Base-by-base conservation (phyloP, 2,113 vertebrate genomes). In the Ranitomeya imitator region DNA sequence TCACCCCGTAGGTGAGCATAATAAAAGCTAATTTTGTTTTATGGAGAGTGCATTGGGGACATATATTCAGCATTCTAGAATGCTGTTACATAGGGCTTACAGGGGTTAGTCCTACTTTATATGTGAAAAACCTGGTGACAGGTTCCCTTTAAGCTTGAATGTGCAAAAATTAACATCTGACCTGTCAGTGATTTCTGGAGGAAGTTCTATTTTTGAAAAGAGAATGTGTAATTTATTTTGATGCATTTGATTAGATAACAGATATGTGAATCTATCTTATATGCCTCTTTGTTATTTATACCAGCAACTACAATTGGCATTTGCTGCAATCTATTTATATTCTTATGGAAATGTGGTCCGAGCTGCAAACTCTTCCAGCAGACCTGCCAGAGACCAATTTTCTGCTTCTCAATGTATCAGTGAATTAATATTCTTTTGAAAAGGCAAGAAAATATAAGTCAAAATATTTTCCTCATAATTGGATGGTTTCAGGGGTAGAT, bases 401-500 rank as follows among this genome's bases (percentile, higher is more conserved):
- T 86, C 71, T 16, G 31, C 15, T 79, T 79, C 60, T 86, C 19
- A 19, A 12, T 52, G 63, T 63, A 65, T 65, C 59, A 86, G 15
- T 79, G 76, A 63, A 86, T 86, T 79, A 76, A 77, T 86, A 78
- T 78, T 37, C 18, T 8, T 60, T 21, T 86, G 55, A 77, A n/a
- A 45, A 61, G 55, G 6, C 73, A 45, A 63, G 69, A 74, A 86
- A 63, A 86, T 71, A 55, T 83, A 67, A 65, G 61, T 67, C 21
- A 74, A 85, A 85, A 74, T 37, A 60, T 57, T 31, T 71, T 60
- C 6, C 13, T 59, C 14, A 21, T 71, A 87, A 87, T 69, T 87
- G 52, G 78, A 26, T 57, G 86, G 77, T 71, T 87, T 87, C 23
- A 59, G 76, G 63, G 78, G 77, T 69, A 87, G 57, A 52, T 87